Conservation (phyloP, 2,113 vertebrate genomes). For the Cynopterus brachyotis region DNA sequence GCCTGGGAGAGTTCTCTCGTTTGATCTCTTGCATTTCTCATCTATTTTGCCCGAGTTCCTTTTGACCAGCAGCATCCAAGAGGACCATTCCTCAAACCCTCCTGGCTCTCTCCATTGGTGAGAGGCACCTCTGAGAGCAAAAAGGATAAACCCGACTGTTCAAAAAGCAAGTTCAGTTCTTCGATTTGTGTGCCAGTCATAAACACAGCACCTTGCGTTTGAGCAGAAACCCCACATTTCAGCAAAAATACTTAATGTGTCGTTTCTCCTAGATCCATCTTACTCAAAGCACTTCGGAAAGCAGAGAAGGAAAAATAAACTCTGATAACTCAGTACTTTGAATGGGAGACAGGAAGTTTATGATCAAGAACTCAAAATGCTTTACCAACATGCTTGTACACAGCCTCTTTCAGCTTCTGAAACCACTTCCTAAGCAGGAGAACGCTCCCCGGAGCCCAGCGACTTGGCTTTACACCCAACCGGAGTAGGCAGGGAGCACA, state of each 20-base stretch:
- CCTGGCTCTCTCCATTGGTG: not conserved
- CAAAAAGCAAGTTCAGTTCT: constrained; percentile 6
- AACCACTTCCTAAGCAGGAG: not conserved
- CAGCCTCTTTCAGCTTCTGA: not conserved
- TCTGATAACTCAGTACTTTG: not conserved
- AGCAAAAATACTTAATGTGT: constrained; percentile 50
- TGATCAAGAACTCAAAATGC: not conserved
- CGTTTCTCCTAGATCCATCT: not conserved
- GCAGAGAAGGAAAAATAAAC: constrained; percentile 32
- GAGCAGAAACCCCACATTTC: constrained; percentile 49
- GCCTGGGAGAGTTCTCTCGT: not conserved
- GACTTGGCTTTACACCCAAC: not conserved
- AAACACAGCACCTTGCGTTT: constrained; percentile 21
- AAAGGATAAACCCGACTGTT: not conserved
- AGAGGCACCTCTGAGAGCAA: not conserved
- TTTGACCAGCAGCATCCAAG: not conserved
- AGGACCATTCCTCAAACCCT: not conserved
- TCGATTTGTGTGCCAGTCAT: constrained; percentile 23
- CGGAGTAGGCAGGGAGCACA: not conserved
- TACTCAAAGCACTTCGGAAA: constrained; percentile 40
- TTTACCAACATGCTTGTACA: not conserved
- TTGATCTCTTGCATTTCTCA: not conserved
- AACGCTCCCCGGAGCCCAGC: not conserved
- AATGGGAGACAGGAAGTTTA: constrained; percentile 14
- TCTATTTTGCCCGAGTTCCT: not conserved